phyloP scores from a whole-genome alignment of 2,113 vertebrate species.

The Scytalopus superciliaris region DNA sequence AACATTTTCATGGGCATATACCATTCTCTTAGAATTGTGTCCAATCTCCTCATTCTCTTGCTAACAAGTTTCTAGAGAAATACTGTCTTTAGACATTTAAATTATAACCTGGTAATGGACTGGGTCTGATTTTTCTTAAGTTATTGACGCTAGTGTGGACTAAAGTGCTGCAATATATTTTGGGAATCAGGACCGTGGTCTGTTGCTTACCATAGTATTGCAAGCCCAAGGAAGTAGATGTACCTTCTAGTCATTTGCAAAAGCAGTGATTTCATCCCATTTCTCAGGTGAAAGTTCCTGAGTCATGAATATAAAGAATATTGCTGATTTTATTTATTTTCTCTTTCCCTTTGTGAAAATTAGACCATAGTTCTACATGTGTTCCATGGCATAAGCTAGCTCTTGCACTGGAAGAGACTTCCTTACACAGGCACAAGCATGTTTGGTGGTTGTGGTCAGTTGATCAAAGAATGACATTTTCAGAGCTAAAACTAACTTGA shows the following conservation, averaged over 20 bases:
- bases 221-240: background rate
- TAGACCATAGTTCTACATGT: background rate
- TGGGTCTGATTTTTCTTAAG: background rate
- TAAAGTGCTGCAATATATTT: background rate
- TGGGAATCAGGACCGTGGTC: background rate
- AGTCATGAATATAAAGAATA: background rate
- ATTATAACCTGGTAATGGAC: background rate
- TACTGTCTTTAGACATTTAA: background rate
- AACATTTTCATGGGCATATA: background rate
- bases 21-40: background rate
- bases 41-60: background rate
- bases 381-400: background rate
- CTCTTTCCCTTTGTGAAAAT: background rate
- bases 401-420: background rate
- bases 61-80: background rate
- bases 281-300: background rate
- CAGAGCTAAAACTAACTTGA: background rate
- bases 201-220: background rate
- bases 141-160: background rate
- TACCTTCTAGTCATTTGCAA: background rate
- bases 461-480: slow-evolving; percentile 10
- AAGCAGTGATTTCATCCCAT: background rate
- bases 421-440: background rate
- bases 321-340: background rate
- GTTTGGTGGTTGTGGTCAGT: background rate